Base-by-base conservation (phyloP, 2,113 vertebrate species). In the Phrynocephalus versicolor region DNA sequence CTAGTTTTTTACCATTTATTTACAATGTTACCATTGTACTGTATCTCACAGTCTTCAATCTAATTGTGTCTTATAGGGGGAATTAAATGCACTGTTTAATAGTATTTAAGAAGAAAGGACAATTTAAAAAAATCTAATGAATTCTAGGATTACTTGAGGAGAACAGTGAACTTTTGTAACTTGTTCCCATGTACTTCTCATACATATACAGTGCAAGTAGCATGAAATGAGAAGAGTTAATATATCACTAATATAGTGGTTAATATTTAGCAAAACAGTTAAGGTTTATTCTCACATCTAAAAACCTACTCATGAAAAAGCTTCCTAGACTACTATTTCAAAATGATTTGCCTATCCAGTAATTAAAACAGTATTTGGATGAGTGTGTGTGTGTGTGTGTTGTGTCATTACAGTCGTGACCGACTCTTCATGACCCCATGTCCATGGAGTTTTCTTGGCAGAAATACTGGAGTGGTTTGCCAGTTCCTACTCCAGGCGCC, bases 1-100 rank as follows among this genome's bases (percentile, higher is more conserved):
- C 88, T 89, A 90, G 39, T 95, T 88, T 89, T 90, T 62, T n/a
- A n/a, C n/a, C n/a, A n/a, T n/a, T n/a, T n/a, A n/a, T n/a, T 7
- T 0, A 0, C 82, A 70, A 72, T 84, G 41, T 85, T 89, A 85
- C 90, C 88, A 85, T 81, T 45, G 23, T 81, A n/a, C n/a, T n/a
- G 0, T 45, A 87, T 88, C 77, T 79, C 18, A 1, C 80, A 85
- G 41, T 92, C 89, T 30, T 57, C 83, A 87, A 67, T n/a, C 69
- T 84, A 33, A 77, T 79, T 57, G 25, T 88, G 37, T 71, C 62
- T 41, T 0, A 1, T 60, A 4, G 10, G 5, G 58, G 74, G 87
- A 71, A 67, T 18, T 25, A 19, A 55, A 37, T 58, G 7, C 6
- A 3, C 85, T 21, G 70, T n/a, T 8, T 72, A 58, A 18, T 81